Evolutionary conservation across 2,888 invertebrate genomes (phyloP).

Genomic region (Parnassius glacialis): DNA sequence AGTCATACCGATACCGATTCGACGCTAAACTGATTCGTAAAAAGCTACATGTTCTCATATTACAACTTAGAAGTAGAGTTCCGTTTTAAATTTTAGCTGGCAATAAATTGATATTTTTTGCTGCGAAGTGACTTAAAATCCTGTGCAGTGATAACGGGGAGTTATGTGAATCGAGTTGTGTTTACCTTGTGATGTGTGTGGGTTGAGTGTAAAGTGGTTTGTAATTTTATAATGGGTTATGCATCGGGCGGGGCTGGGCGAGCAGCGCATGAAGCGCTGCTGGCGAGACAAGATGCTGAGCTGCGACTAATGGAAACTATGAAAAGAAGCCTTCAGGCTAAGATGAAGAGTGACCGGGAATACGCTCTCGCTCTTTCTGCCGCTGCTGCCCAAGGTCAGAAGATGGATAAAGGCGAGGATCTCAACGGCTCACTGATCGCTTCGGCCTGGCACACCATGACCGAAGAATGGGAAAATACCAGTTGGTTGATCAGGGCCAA

Average conservation of each 20-base stretch:
- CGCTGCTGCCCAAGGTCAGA: slow-evolving; percentile 91
- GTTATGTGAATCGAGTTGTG: slow-evolving; percentile 74
- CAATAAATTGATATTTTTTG: slow-evolving; percentile 44
- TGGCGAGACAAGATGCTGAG: slow-evolving; percentile 95
- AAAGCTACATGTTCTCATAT: slow-evolving; percentile 31
- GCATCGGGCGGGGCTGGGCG: slow-evolving; percentile 92
- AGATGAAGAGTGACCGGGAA: slow-evolving; percentile 95
- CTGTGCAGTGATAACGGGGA: slow-evolving; percentile 66
- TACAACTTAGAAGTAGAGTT: slow-evolving; percentile 30
- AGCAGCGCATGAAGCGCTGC: slow-evolving; percentile 94
- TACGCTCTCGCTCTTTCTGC: slow-evolving; percentile 91
- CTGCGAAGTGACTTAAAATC: slow-evolving; percentile 52
- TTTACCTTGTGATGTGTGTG: slow-evolving; percentile 68
- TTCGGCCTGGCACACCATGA: slow-evolving; percentile 90
- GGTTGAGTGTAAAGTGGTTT: slow-evolving; percentile 50
- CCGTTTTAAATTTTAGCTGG: slow-evolving; percentile 39
- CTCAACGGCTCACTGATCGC: slow-evolving; percentile 85
- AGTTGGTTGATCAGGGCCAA: slow-evolving; percentile 91
- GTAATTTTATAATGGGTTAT: slow-evolving; percentile 86
- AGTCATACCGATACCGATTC: slow-evolving; percentile 34
- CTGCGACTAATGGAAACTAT: slow-evolving; percentile 94
- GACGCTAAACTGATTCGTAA: slow-evolving; percentile 39
- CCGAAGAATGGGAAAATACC: slow-evolving; percentile 93
- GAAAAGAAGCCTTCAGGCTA: slow-evolving; percentile 91
- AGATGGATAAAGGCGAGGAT: slow-evolving; percentile 89